Evolutionary conservation across 1,140 invertebrate genomes (phyloP).

Genomic region (Nasonia vitripennis): DNA sequence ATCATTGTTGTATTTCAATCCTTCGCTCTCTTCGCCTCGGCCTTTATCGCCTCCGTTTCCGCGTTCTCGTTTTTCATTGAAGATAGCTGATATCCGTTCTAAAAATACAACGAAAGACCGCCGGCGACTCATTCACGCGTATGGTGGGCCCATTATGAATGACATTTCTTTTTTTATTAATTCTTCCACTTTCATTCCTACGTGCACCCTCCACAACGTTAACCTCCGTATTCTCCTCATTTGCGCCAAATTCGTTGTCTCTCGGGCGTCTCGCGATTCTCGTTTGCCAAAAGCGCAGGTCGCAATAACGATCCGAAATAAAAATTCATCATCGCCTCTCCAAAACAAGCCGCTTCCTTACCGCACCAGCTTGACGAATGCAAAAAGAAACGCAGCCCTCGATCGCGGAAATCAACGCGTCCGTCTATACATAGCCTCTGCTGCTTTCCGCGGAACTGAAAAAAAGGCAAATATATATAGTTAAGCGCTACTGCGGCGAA

Average conservation of each 20-base stretch:
- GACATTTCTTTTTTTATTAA: background rate
- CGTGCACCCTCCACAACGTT: too few relatives aligned
- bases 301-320: background rate
- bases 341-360: too few relatives aligned
- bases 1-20: background rate
- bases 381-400: background rate
- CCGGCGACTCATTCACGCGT: background rate
- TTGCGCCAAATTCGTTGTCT: too few relatives aligned
- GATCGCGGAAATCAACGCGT: slow-evolving; percentile 32
- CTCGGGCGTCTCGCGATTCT: too few relatives aligned
- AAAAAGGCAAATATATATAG: background rate
- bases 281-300: too few relatives aligned
- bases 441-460: background rate
- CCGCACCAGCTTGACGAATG: background rate
- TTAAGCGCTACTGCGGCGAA: background rate
- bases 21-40: background rate
- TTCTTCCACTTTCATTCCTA: background rate
- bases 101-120: background rate
- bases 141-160: background rate
- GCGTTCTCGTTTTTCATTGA: slow-evolving; percentile 18
- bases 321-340: background rate
- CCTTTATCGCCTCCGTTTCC: slow-evolving; percentile 16
- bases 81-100: slow-evolving; percentile 4
- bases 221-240: too few relatives aligned
- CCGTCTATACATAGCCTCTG: background rate